A percentile compares a stretch with the other conserved stretches of the same genome.
These are phyloP conservation scores for Ptyas mucosa DNA, from an alignment of 2,113 vertebrate species.

Conservation along the genomic window DNA sequence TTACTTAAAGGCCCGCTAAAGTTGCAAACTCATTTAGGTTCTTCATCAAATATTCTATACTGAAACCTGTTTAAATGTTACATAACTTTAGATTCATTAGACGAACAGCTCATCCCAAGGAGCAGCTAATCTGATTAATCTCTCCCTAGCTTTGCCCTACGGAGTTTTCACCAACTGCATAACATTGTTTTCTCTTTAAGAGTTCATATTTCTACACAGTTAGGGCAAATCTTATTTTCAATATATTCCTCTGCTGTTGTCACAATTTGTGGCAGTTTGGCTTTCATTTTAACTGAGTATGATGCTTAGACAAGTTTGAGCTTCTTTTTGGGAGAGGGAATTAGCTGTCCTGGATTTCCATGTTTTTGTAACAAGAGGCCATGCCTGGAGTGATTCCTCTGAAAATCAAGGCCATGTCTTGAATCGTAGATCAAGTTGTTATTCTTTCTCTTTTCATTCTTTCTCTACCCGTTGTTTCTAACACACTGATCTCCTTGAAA, in stretches of 20 bases:
- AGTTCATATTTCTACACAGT: background rate
- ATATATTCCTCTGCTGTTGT: background rate
- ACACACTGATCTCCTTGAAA: background rate
- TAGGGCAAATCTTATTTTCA: background rate
- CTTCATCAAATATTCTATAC: background rate
- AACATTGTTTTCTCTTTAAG: background rate
- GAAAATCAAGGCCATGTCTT: background rate
- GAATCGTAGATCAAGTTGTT: background rate
- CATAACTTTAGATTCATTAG: background rate
- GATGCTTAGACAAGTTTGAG: background rate
- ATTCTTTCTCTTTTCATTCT: background rate
- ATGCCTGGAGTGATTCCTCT: background rate
- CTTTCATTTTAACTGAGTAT: background rate
- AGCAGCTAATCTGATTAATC: background rate
- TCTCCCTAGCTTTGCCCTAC: background rate
- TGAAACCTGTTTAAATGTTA: background rate
- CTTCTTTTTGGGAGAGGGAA: background rate
- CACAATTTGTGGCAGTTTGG: background rate
- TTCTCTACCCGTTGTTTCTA: conserved; percentile 6
- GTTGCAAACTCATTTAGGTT: background rate
- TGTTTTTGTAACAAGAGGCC: conserved; percentile 4
- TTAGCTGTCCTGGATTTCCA: background rate
- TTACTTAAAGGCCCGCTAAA: background rate
- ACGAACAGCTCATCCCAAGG: background rate
- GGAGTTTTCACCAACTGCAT: background rate